Percentiles rank a stretch among this genome's conserved stretches.
Conservation (phyloP, 2,797 vertebrate genomes). For the Neomorphus geoffroyi region DNA sequence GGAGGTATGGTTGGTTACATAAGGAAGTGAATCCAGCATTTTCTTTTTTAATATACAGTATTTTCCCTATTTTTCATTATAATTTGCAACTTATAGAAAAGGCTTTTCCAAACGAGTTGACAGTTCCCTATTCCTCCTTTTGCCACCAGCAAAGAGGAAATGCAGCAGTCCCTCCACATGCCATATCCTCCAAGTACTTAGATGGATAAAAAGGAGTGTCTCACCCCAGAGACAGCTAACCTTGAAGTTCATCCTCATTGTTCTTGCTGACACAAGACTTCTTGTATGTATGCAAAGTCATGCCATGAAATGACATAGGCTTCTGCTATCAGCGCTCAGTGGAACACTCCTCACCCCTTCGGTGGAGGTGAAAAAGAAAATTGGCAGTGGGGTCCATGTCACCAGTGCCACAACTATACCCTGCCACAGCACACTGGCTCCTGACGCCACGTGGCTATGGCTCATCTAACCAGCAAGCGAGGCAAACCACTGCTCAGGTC, state of each 20-base stretch:
- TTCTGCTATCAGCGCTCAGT: not conserved
- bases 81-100: not conserved
- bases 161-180: not conserved
- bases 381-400: fast-evolving
- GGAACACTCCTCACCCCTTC: too few species aligned
- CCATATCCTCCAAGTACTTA: not conserved
- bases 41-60: not conserved
- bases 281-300: fast-evolving
- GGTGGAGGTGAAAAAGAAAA: not conserved
- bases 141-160: not conserved
- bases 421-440: not conserved
- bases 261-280: too few species aligned
- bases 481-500: too few species aligned
- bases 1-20: not conserved
- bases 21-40: not conserved
- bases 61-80: not conserved
- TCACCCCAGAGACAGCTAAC: not conserved
- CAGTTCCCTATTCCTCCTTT: not conserved
- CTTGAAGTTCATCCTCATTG: not conserved
- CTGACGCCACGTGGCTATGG: not conserved
- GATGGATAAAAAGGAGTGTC: too few species aligned
- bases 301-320: fast-evolving
- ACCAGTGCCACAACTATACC: not conserved
- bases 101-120: not conserved
- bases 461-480: not conserved